A percentile compares a stretch with the other conserved stretches of the same genome.
These are phyloP conservation scores for Panzeria rudis DNA, from an alignment of 2,888 invertebrate genomes.

Conservation along the genomic window DNA sequence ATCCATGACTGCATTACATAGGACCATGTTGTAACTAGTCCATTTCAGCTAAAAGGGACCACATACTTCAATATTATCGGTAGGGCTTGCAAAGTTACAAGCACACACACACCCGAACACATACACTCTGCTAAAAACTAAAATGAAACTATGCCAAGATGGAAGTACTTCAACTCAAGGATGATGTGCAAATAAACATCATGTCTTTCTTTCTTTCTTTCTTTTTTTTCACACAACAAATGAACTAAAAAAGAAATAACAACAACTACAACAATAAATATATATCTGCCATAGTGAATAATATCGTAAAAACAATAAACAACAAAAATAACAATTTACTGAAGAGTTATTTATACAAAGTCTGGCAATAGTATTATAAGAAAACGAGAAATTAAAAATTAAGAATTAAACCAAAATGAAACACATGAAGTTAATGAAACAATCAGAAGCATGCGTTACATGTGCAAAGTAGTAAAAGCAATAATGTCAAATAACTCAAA, in stretches of 20 bases:
- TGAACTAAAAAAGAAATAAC: not conserved
- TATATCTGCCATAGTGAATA: not conserved
- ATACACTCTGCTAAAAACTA: not conserved
- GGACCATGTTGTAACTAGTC: no score
- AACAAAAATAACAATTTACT: not conserved
- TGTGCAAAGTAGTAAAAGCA: not conserved
- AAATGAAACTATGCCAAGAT: slow-evolving; percentile 68
- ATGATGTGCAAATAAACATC: slow-evolving; percentile 64
- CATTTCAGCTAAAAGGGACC: no score
- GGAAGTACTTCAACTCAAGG: slow-evolving; percentile 62
- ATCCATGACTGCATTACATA: no score
- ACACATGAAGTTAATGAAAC: not conserved
- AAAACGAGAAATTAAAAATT: not conserved
- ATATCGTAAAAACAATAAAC: slow-evolving; percentile 6
- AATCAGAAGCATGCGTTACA: not conserved
- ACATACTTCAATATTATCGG: no score
- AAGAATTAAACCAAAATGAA: not conserved
- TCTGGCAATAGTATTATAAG: not conserved
- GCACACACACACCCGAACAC: not conserved
- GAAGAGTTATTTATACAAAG: slow-evolving; percentile 2
- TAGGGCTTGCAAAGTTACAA: not conserved
- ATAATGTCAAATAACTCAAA: no score
- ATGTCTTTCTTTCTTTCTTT: not conserved
- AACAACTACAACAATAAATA: not conserved
- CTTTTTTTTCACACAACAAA: slow-evolving; percentile 5